Evolutionary conservation across 2,888 invertebrate species (phyloP).

Genomic region (Polylopha cassiicola): DNA sequence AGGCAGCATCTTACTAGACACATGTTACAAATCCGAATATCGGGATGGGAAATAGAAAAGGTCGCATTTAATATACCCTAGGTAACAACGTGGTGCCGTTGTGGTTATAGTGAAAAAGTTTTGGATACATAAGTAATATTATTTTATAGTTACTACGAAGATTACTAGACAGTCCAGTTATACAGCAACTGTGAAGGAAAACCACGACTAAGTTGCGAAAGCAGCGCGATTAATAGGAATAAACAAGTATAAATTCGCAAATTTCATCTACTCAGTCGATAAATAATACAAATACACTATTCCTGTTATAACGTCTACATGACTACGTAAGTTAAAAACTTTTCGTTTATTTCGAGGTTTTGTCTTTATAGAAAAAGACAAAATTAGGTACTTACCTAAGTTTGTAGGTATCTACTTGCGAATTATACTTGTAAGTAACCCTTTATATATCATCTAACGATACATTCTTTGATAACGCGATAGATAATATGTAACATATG

Average conservation of each 20-base stretch:
- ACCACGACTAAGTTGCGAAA: constrained; percentile 48
- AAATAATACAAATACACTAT: no score
- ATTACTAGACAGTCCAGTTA: constrained; percentile 34
- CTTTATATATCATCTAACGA: constrained; percentile 57
- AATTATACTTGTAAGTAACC: no score
- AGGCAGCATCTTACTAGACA: constrained; percentile 65
- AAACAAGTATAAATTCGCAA: no score
- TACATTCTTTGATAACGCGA: constrained; percentile 67
- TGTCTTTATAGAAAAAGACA: no score
- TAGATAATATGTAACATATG: constrained; percentile 63
- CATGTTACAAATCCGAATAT: constrained; percentile 56
- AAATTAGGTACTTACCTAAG: no score
- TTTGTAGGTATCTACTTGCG: no score
- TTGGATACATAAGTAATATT: constrained; percentile 49
- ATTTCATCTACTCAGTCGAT: no score
- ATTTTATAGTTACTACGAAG: constrained; percentile 56
- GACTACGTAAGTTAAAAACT: no score
- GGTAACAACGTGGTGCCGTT: constrained; percentile 47
- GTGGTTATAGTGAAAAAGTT: constrained; percentile 60
- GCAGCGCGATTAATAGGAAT: constrained; percentile 48
- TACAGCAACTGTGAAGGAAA: constrained; percentile 37
- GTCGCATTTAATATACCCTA: constrained; percentile 46
- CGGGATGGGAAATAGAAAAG: constrained; percentile 51
- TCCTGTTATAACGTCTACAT: no score
- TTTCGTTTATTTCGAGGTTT: no score